These are phyloP conservation scores for Phalacrocorax pelagicus DNA, from an alignment of 2,113 vertebrate species.

Conservation along the genomic window DNA sequence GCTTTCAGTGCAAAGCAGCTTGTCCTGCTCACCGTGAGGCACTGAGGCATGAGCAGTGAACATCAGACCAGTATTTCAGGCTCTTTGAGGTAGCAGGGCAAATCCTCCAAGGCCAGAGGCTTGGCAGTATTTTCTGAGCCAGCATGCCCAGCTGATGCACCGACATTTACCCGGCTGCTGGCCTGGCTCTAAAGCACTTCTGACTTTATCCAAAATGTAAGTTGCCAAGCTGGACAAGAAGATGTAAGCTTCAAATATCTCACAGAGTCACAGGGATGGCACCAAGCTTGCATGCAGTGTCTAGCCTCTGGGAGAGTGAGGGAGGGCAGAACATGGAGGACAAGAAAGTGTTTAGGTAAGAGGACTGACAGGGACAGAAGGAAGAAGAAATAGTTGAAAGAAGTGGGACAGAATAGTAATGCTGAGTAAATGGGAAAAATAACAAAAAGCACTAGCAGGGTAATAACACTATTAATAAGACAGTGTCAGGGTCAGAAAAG, in stretches of 20 bases:
- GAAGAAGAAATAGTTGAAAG: neutral
- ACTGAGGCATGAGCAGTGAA: neutral
- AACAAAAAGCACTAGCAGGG: neutral
- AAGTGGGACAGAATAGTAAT: neutral
- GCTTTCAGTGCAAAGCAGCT: neutral
- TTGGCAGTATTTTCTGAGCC: neutral
- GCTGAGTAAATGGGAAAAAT: neutral
- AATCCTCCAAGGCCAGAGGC: neutral
- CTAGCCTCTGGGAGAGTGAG: neutral
- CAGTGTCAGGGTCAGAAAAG: neutral
- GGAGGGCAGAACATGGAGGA: neutral
- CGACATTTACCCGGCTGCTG: neutral
- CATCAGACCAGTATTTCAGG: neutral
- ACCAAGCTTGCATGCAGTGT: neutral
- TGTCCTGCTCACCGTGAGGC: neutral
- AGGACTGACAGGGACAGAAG: neutral
- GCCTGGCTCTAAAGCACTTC: neutral
- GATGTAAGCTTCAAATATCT: neutral
- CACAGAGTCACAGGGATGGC: neutral
- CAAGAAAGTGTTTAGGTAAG: neutral
- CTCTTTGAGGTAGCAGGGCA: neutral
- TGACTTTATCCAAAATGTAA: conserved; percentile 11
- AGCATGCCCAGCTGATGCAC: neutral
- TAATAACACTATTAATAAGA: neutral
- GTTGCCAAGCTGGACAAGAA: neutral